Conservation (phyloP, 2,797 vertebrate species). For the Sebastes aleutianus region DNA sequence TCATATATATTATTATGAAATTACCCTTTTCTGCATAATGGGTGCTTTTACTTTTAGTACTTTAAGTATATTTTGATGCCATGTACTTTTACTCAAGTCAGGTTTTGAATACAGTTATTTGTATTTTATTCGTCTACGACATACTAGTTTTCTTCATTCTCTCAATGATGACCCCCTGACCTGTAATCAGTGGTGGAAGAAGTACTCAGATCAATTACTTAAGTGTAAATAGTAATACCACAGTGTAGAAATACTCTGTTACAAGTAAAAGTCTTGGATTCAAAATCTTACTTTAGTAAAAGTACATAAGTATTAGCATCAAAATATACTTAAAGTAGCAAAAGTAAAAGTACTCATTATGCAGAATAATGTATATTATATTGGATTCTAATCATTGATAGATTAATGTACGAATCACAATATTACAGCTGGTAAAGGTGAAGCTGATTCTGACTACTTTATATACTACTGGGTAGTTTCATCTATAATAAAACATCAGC, state of each 20-base stretch:
- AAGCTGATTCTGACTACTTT: background rate
- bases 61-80: background rate
- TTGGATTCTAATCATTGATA: background rate
- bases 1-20: background rate
- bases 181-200: background rate
- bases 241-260: background rate
- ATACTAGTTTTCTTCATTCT: background rate
- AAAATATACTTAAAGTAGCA: background rate
- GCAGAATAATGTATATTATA: background rate
- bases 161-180: background rate
- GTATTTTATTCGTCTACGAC: background rate
- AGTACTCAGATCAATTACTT: background rate
- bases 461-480: background rate
- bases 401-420: background rate
- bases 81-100: background rate
- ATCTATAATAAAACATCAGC: background rate
- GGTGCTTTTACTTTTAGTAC: too few species aligned
- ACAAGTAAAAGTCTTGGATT: background rate
- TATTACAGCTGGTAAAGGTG: background rate
- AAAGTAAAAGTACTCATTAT: background rate
- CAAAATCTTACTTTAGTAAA: too few species aligned
- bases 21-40: background rate
- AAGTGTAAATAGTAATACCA: background rate
- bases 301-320: background rate
- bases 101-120: too few species aligned